Percentiles rank a stretch among this genome's conserved stretches.
Conservation (phyloP, 2,113 vertebrate species). For the Antechinus stuartii region DNA sequence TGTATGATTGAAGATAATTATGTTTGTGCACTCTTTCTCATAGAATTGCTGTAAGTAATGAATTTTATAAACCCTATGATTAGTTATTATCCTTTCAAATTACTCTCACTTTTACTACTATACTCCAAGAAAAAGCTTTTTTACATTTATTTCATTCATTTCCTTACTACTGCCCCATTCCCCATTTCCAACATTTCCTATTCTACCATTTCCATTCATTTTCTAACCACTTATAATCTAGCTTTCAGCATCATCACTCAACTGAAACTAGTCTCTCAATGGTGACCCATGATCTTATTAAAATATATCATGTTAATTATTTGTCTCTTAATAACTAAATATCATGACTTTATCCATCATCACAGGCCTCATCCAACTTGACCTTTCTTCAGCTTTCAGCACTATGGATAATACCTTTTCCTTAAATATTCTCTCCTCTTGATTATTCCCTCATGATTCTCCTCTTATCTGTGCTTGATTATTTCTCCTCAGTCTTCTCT, state of each 20-base stretch:
- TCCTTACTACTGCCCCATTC: neutral
- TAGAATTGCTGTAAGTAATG: neutral
- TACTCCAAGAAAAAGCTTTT: neutral
- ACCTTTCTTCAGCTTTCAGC: neutral
- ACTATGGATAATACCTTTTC: neutral
- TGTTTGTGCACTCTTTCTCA: neutral
- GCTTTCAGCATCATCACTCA: neutral
- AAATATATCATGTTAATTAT: neutral
- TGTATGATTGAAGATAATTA: neutral
- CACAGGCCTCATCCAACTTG: neutral
- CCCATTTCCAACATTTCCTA: no score
- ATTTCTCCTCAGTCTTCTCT: neutral
- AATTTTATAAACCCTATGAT: neutral
- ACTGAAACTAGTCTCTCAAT: neutral
- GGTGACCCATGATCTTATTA: neutral
- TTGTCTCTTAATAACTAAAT: neutral
- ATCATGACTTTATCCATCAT: neutral
- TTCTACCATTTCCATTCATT: neutral
- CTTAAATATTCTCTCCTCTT: neutral
- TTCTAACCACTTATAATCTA: neutral
- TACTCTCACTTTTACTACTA: neutral
- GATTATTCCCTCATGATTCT: neutral
- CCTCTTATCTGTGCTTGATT: neutral
- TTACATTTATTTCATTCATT: neutral
- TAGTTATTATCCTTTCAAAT: neutral